phyloP scores from a whole-genome alignment of 2,888 invertebrate species.

The Cylindroiulus punctatus region DNA sequence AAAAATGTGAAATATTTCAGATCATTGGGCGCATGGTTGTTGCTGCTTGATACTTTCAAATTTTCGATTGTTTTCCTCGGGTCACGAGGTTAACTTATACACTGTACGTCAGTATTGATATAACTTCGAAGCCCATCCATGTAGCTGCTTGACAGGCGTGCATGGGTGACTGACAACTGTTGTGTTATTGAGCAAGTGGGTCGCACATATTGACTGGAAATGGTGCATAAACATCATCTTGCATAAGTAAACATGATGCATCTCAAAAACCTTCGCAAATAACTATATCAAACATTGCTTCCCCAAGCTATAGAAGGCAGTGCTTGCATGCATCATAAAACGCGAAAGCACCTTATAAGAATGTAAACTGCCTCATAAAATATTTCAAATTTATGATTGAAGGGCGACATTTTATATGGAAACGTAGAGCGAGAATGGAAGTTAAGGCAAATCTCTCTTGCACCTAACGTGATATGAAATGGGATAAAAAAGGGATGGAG shows the following conservation, averaged over 20 bases:
- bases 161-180: slow-evolving; percentile 17
- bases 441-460: slow-evolving; percentile 1
- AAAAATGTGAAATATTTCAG: no score
- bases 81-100: not conserved
- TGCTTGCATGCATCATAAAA: slow-evolving; percentile 9
- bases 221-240: slow-evolving; percentile 15
- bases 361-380: slow-evolving; percentile 39
- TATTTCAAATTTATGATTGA: slow-evolving; percentile 47
- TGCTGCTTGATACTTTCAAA: no score
- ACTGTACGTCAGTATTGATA: no score
- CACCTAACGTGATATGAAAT: not conserved
- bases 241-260: slow-evolving; percentile 45
- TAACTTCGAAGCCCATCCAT: not conserved
- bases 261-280: slow-evolving; percentile 19
- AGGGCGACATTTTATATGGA: slow-evolving; percentile 15
- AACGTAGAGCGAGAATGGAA: not conserved
- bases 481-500: not conserved
- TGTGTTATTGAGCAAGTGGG: not conserved
- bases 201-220: slow-evolving; percentile 2
- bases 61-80: not conserved
- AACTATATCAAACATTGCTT: not conserved
- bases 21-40: no score
- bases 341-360: slow-evolving; percentile 42
- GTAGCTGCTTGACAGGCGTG: not conserved
- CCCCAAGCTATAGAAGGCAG: not conserved